Conservation (phyloP, 92 coral and sea anemone species). For the Paragorgia papillata region DNA sequence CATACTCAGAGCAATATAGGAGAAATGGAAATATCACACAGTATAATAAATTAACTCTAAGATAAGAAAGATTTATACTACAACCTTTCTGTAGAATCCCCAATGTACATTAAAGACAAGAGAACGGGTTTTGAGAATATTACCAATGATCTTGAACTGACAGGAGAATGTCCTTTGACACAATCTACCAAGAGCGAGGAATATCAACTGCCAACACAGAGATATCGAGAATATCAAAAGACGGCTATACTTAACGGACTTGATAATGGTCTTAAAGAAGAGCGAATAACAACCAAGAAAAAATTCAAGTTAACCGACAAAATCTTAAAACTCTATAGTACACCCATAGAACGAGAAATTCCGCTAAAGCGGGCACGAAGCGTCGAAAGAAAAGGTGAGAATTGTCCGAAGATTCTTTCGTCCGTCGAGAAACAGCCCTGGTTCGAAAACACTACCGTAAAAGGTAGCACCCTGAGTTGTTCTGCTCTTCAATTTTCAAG, state of each 20-base stretch:
- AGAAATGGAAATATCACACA: no score
- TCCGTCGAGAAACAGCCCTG: neutral
- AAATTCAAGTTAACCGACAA: conserved; percentile 26
- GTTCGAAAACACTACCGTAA: neutral
- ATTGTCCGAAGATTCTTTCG: neutral
- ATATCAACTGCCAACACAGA: conserved; percentile 40
- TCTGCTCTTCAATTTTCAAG: conserved; percentile 18
- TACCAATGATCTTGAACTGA: conserved; percentile 22
- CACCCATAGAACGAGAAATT: conserved; percentile 35
- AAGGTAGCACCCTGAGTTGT: neutral
- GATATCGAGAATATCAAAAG: conserved; percentile 14
- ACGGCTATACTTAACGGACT: neutral
- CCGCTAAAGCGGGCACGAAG: conserved; percentile 16
- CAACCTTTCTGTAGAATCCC: no score
- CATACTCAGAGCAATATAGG: no score
- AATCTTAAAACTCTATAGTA: conserved; percentile 22
- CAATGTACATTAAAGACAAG: no score
- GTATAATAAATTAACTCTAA: no score
- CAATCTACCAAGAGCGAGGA: conserved; percentile 8
- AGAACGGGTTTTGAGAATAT: neutral
- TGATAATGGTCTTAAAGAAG: neutral
- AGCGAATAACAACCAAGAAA: neutral
- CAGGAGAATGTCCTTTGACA: conserved; percentile 13
- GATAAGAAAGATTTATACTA: neutral
- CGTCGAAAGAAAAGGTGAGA: conserved; percentile 13